Evolutionary conservation across 2,113 vertebrate species (phyloP).

Genomic region (Bombycilla garrulus): DNA sequence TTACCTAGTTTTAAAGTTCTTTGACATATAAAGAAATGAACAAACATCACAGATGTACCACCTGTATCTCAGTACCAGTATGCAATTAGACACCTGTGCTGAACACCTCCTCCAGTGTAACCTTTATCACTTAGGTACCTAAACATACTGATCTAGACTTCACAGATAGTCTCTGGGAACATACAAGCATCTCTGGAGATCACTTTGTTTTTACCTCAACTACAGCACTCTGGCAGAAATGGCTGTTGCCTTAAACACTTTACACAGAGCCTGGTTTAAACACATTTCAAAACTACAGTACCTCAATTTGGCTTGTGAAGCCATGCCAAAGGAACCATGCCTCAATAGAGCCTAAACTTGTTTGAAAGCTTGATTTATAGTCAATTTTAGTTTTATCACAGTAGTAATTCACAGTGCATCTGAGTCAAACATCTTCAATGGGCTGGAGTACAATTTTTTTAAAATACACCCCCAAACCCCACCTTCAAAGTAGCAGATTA

Average conservation of each 20-base stretch:
- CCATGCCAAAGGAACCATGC: background rate
- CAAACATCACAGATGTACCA: fast-evolving
- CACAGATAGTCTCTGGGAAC: background rate
- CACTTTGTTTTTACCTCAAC: background rate
- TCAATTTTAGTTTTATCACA: background rate
- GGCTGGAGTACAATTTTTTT: background rate
- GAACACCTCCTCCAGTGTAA: background rate
- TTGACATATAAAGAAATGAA: background rate
- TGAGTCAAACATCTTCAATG: background rate
- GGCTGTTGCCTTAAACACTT: background rate
- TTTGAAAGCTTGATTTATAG: background rate
- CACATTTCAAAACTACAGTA: background rate
- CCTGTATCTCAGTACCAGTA: background rate
- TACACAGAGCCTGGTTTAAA: background rate
- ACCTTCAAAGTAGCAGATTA: background rate
- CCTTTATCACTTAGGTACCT: background rate
- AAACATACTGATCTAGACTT: background rate
- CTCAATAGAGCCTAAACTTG: background rate
- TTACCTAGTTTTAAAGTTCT: background rate
- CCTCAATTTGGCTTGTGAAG: background rate
- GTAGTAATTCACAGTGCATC: background rate
- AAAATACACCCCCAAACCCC: fast-evolving
- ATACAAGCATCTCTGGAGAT: background rate
- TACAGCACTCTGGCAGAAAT: background rate
- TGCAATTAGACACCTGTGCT: background rate